Evolutionary conservation across 2,797 vertebrate genomes (phyloP).

Genomic region (Xerus rutilus): DNA sequence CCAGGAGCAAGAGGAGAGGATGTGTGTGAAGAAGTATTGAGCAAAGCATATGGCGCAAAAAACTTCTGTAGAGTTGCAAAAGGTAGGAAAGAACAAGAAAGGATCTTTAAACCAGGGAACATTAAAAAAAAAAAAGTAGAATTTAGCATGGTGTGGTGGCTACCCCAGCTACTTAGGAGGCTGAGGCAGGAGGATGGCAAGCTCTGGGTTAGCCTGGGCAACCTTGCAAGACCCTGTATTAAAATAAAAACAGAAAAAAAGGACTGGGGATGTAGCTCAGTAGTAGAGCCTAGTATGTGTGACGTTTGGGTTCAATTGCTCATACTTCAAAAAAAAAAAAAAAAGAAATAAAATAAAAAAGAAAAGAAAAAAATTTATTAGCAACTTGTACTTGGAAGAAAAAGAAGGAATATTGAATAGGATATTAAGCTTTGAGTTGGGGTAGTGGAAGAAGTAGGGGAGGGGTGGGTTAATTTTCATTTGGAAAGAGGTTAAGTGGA

Average conservation of each 20-base stretch:
- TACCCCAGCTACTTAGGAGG: too few relatives aligned
- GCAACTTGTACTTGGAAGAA: background rate
- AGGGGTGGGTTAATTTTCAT: background rate
- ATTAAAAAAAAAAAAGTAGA: background rate
- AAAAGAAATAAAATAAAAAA: too few relatives aligned
- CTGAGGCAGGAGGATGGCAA: too few relatives aligned
- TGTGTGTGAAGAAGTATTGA: constrained; percentile 11
- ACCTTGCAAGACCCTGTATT: too few relatives aligned
- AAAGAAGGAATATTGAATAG: background rate
- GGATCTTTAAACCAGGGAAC: constrained; percentile 27
- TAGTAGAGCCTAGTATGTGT: too few relatives aligned
- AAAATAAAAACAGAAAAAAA: too few relatives aligned
- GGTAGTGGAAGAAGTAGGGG: background rate
- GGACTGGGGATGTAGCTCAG: too few relatives aligned
- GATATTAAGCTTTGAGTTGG: background rate
- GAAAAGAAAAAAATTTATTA: background rate
- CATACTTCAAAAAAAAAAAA: too few relatives aligned
- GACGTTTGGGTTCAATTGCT: too few relatives aligned
- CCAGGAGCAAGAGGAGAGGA: background rate
- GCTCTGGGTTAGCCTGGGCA: too few relatives aligned
- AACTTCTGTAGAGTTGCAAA: constrained; percentile 20
- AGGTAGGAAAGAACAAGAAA: constrained; percentile 29
- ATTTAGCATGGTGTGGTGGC: too few relatives aligned
- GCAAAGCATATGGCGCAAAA: background rate
- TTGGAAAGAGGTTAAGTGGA: background rate